Conservation (phyloP, 2,113 vertebrate genomes). For the Mugil cephalus region DNA sequence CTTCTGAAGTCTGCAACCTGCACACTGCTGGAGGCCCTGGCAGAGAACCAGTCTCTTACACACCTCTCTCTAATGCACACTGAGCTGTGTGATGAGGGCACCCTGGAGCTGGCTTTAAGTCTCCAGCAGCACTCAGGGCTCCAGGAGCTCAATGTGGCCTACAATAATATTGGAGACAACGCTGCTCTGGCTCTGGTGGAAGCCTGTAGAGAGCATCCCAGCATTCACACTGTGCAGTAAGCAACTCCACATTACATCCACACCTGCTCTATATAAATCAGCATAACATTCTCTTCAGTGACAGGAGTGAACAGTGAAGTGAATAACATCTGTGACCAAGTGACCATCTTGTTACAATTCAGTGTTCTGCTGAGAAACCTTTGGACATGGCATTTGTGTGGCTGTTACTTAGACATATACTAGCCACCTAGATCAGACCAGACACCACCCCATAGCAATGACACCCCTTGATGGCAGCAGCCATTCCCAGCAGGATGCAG, state of each 20-base stretch:
- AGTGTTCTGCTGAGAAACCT: too few relatives aligned
- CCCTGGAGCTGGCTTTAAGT: conserved; percentile 83
- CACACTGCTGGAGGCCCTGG: conserved; percentile 86
- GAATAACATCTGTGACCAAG: too few relatives aligned
- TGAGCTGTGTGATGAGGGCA: conserved; percentile 85
- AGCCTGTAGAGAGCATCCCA: conserved; percentile 88
- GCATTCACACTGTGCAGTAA: conserved; percentile 56
- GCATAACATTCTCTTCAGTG: neutral
- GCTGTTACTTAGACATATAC: too few relatives aligned
- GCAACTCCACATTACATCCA: neutral
- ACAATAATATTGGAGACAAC: conserved; percentile 90
- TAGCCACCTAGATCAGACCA: too few relatives aligned
- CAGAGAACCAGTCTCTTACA: conserved; percentile 86
- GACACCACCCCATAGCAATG: too few relatives aligned
- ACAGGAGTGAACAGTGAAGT: too few relatives aligned
- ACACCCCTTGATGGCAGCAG: too few relatives aligned
- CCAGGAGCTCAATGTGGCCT: conserved; percentile 93
- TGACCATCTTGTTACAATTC: too few relatives aligned
- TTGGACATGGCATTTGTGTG: too few relatives aligned
- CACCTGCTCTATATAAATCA: neutral
- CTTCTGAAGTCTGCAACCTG: conserved; percentile 83
- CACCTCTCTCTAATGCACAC: conserved; percentile 93
- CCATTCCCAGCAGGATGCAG: too few relatives aligned
- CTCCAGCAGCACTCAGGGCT: conserved; percentile 85
- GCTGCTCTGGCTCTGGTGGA: conserved; percentile 89